Evolutionary conservation across 2,797 vertebrate species (phyloP).

Genomic region (Melanitta fusca): DNA sequence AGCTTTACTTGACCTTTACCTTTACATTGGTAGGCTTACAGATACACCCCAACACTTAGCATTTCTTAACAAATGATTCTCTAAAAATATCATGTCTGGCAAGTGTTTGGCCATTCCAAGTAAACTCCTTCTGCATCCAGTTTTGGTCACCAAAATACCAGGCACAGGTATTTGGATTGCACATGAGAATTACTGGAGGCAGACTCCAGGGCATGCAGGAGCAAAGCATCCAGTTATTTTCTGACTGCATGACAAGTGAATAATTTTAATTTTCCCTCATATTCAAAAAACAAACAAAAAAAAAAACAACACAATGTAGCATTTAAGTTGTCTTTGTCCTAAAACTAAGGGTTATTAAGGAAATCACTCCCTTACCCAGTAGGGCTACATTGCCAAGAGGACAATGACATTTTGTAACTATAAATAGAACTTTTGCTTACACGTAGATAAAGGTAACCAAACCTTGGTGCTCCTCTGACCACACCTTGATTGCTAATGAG

Average conservation of each 20-base stretch:
- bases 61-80: background rate
- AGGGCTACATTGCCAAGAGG: background rate
- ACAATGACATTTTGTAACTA: background rate
- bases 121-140: background rate
- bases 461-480: background rate
- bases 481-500: background rate
- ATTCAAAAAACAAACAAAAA: no score
- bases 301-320: background rate
- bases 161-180: background rate
- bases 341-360: background rate
- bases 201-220: background rate
- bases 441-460: background rate
- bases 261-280: background rate
- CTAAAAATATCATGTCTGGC: background rate
- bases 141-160: background rate
- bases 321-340: background rate
- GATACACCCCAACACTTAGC: rapidly evolving
- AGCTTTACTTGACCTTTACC: background rate
- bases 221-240: background rate
- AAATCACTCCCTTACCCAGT: background rate
- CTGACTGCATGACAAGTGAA: background rate
- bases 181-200: background rate
- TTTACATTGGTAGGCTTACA: background rate
- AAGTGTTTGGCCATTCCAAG: background rate
- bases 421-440: background rate